Evolutionary conservation across 2,888 invertebrate genomes (phyloP).

Genomic region (Lasioglossum zephyrum): DNA sequence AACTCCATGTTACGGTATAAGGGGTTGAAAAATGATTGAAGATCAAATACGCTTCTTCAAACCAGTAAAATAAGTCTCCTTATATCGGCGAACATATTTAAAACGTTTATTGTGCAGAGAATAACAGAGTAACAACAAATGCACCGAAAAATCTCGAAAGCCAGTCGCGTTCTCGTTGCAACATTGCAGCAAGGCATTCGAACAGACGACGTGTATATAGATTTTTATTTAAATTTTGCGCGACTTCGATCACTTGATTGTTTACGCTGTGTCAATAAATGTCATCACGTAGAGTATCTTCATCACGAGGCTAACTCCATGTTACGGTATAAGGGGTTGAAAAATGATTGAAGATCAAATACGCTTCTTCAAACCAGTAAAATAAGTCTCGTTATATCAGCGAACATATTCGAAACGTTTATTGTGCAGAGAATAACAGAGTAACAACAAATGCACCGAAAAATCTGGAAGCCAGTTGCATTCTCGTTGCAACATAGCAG

Average conservation of each 20-base stretch:
- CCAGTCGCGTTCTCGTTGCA: background rate
- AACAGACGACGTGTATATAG: background rate
- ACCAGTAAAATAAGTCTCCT: background rate
- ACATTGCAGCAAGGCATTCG: background rate
- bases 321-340: background rate
- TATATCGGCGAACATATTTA: background rate
- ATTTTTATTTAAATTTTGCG: conserved; percentile 1
- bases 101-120: no score
- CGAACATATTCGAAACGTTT: background rate
- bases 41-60: background rate
- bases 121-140: background rate
- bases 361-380: background rate
- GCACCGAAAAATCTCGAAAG: background rate
- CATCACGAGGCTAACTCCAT: no score
- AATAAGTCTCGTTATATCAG: background rate
- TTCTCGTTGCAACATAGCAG: background rate
- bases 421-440: background rate
- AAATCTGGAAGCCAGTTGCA: background rate
- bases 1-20: background rate
- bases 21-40: background rate
- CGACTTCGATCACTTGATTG: background rate
- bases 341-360: background rate
- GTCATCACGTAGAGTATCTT: no score
- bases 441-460: background rate
- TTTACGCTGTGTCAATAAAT: background rate